Evolutionary conservation across 2,113 vertebrate species (phyloP), one percentile per base, ranked within the genome.

Genomic region (Petaurus breviceps): DNA sequence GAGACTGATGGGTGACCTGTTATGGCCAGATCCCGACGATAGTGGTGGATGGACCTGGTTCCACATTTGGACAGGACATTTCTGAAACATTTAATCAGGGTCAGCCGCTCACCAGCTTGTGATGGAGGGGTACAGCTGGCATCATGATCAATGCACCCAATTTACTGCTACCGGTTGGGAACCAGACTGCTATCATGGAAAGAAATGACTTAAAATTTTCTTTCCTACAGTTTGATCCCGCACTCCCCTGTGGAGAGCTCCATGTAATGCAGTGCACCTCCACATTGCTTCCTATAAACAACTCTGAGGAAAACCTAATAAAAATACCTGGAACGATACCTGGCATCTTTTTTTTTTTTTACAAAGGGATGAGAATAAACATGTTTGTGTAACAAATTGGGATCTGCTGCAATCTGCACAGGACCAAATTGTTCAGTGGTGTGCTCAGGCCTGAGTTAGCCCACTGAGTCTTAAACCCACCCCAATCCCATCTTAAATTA

Each of bases 141-240:
- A 99, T 96, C 99, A 99, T 1, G 99, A 99, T 97, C 98, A 99
- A 99, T 51, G 99, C 99, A 0, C 99, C 55, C 25, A 57, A 28
- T 57, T 57, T 28, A 57, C 25, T 57, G 55, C 55, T 28, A 28
- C 24, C 9, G 0, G 22, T 99, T 92, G 99, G 99, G 96, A 99
- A 99, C 98, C 99, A 99, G 98, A 98, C 99, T 98, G 99, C 99
- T 98, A 99, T 99, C 97, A 99, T 99, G 99, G 99, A 99, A 97
- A 96, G 99, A 98, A 99, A 99, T 93, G 99, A 99, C 98, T 98
- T 99, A 98, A 99, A 99, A 98, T 99, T 99, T 94, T 99, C 99
- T 95, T 99, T 99, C 98, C 99, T 99, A 98, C 99, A 99, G 95
- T 99, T 99, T 98, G 99, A 99, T 98, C 99, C 99, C 95, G 99